These are phyloP conservation scores for Hippopotamus amphibius DNA, from an alignment of 2,113 vertebrate genomes.

Conservation along the genomic window DNA sequence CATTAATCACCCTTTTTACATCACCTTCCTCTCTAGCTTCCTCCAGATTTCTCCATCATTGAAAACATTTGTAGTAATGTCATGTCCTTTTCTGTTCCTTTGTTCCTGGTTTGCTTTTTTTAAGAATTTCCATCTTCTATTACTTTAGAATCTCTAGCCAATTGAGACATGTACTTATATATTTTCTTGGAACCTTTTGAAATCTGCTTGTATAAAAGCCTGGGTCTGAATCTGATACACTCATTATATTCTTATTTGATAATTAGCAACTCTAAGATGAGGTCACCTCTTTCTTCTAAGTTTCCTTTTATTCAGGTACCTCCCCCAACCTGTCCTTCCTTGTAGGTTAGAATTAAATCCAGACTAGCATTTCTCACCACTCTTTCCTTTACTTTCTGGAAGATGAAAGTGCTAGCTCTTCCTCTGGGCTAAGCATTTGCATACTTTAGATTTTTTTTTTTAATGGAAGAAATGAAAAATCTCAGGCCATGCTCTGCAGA, in stretches of 20 bases:
- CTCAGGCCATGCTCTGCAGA: not conserved
- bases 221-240: not conserved
- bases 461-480: conserved; percentile 54
- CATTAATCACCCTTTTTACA: not conserved
- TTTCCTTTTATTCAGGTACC: not conserved
- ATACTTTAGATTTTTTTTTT: conserved; percentile 47
- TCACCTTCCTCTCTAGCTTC: not conserved
- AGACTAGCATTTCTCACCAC: not conserved
- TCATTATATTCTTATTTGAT: not conserved
- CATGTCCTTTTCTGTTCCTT: not conserved
- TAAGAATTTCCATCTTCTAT: conserved; percentile 29
- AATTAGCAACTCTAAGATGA: conserved; percentile 41
- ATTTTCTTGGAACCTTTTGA: conserved; percentile 21
- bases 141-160: not conserved
- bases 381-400: conserved; percentile 23
- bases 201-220: not conserved
- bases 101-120: conserved; percentile 58
- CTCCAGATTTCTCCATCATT: not conserved
- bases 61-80: not conserved
- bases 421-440: conserved; percentile 63
- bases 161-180: not conserved
- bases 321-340: not conserved
- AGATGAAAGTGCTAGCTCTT: conserved; percentile 65
- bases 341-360: conserved; percentile 45
- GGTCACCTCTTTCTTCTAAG: not conserved